Evolutionary conservation across 1,140 invertebrate species (phyloP).

Genomic region (Lineus longissimus): DNA sequence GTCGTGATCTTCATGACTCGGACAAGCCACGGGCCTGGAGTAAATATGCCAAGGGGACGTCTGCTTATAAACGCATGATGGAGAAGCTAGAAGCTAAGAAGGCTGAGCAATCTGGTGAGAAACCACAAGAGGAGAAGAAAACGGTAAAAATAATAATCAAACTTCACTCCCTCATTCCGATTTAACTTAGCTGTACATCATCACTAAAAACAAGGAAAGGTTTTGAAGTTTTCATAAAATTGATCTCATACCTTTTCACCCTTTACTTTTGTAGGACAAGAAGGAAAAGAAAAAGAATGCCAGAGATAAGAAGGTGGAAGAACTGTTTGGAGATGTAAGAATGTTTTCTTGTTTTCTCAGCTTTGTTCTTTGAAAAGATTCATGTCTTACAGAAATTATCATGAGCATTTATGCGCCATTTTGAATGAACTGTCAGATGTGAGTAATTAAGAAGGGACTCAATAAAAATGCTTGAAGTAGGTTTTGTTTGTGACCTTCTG

Average conservation of each 20-base stretch:
- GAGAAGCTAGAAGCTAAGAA: conserved; percentile 59
- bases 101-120: conserved; percentile 19
- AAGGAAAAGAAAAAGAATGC: conserved; percentile 31
- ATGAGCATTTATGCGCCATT: background rate
- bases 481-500: background rate
- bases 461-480: background rate
- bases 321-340: conserved; percentile 37
- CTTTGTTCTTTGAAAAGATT: background rate
- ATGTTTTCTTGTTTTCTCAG: background rate
- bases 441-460: background rate
- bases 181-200: no score
- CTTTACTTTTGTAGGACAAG: conserved; percentile 20
- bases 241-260: background rate
- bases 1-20: conserved; percentile 72
- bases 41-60: conserved; percentile 45
- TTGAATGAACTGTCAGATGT: background rate
- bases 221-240: conserved; percentile 30
- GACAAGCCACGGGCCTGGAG: conserved; percentile 88
- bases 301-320: conserved; percentile 29
- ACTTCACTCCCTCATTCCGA: no score
- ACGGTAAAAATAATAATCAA: conserved; percentile 65
- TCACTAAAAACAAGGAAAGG: no score
- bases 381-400: background rate
- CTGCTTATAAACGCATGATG: conserved; percentile 24
- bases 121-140: conserved; percentile 55